These are phyloP conservation scores for Halcyon senegalensis DNA, from an alignment of 2,113 vertebrate species.

Conservation along the genomic window DNA sequence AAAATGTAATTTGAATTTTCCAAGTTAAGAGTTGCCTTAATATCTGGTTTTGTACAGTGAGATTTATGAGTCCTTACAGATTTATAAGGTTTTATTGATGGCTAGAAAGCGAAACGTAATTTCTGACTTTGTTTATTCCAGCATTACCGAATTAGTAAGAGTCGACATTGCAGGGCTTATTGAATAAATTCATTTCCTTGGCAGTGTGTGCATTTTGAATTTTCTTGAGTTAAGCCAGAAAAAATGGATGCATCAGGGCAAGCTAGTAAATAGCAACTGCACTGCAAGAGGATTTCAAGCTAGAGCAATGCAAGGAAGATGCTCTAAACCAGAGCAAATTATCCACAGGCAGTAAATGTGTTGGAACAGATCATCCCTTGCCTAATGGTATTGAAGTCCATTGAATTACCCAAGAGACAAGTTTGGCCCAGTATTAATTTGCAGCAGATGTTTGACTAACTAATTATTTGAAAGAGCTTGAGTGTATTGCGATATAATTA, in stretches of 20 bases:
- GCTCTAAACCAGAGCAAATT: not conserved
- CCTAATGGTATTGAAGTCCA: not conserved
- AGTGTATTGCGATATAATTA: not conserved
- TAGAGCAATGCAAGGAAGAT: not conserved
- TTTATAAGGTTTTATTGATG: constrained; percentile 44
- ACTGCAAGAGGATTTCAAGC: constrained; percentile 14
- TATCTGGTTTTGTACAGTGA: not conserved
- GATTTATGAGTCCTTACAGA: constrained; percentile 28
- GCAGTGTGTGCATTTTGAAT: constrained; percentile 23
- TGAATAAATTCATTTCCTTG: constrained; percentile 53
- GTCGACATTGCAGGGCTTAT: constrained; percentile 14
- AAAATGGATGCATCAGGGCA: constrained; percentile 45
- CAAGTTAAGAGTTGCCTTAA: not conserved
- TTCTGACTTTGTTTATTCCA: constrained; percentile 51
- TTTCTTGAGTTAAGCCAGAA: constrained; percentile 38
- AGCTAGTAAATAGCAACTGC: not conserved
- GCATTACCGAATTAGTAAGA: constrained; percentile 30
- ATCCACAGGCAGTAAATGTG: not conserved
- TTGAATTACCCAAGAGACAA: not conserved
- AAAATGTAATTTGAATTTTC: constrained; percentile 40
- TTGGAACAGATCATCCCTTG: not conserved
- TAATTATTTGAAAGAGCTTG: constrained; percentile 16
- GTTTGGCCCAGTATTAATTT: constrained; percentile 22
- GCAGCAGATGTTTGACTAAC: constrained; percentile 39
- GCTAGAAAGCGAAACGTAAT: constrained; percentile 20